phyloP scores from a whole-genome alignment of 2,113 vertebrate species.

The Rostratula benghalensis region DNA sequence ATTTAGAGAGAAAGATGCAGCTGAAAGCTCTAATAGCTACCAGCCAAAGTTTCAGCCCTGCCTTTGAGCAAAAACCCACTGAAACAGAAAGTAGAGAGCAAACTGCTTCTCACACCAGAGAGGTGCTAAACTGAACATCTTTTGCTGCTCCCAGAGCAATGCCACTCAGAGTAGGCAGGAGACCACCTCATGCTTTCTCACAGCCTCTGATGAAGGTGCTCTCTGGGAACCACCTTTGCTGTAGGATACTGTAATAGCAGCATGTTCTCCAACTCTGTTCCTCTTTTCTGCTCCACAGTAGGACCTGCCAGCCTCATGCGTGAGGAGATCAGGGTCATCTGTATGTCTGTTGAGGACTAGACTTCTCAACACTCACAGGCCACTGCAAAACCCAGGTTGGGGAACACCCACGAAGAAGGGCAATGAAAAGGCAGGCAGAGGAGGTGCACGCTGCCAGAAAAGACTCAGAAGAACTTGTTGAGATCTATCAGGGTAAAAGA shows the following conservation, averaged over 20 bases:
- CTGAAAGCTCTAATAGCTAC: not conserved
- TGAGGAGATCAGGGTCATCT: not conserved
- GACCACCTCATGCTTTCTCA: not conserved
- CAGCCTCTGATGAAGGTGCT: not conserved
- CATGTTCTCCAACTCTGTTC: not conserved
- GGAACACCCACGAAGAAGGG: not conserved
- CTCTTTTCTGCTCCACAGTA: not conserved
- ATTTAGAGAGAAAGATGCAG: not conserved
- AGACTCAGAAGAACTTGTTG: conserved; percentile 1
- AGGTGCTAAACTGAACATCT: not conserved
- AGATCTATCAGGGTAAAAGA: conserved; percentile 1
- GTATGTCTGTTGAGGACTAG: not conserved
- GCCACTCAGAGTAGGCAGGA: not conserved
- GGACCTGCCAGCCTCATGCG: not conserved
- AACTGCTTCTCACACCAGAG: not conserved
- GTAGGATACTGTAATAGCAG: not conserved
- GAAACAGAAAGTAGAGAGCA: not conserved
- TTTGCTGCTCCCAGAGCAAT: not conserved
- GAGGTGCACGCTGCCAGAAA: not conserved
- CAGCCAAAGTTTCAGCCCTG: not conserved
- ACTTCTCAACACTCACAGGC: not conserved
- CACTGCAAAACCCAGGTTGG: not conserved
- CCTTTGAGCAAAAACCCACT: not conserved
- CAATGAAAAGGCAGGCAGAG: not conserved
- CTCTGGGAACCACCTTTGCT: not conserved